Evolutionary conservation across 1,140 invertebrate genomes (phyloP).

Genomic region (Nixonia krombeini): DNA sequence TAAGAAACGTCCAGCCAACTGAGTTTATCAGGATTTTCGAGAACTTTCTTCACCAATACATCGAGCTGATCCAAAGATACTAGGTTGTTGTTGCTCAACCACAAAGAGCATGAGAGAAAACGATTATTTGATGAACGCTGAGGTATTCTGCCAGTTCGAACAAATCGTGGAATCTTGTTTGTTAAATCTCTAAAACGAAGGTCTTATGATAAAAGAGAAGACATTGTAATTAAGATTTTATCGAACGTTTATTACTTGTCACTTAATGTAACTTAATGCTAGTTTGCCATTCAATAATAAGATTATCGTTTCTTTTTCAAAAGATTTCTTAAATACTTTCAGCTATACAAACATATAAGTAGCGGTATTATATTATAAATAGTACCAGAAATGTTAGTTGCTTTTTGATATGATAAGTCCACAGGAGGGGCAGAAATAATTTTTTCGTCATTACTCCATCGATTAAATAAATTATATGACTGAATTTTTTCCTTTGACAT

Average conservation of each 20-base stretch:
- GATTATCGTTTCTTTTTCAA: too few species aligned
- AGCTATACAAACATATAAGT: too few species aligned
- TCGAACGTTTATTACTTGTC: too few species aligned
- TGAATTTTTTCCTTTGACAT: constrained; percentile 11
- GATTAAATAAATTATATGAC: constrained; percentile 23
- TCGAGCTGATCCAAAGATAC: constrained; percentile 61
- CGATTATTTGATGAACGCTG: constrained; percentile 56
- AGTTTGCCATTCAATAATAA: too few species aligned
- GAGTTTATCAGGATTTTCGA: constrained; percentile 65
- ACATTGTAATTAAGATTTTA: constrained; percentile 1
- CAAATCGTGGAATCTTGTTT: constrained; percentile 45
- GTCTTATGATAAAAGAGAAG: not conserved
- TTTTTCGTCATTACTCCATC: constrained; percentile 27
- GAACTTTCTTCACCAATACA: constrained; percentile 56
- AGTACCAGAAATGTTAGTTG: constrained; percentile 53
- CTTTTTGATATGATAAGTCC: constrained; percentile 62
- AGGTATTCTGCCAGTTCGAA: constrained; percentile 63
- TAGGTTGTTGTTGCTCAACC: constrained; percentile 73
- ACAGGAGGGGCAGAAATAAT: constrained; percentile 51
- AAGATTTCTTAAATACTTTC: too few species aligned
- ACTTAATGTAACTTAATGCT: too few species aligned
- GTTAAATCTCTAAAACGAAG: constrained; percentile 53
- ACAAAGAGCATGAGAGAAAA: constrained; percentile 70
- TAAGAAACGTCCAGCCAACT: constrained; percentile 74
- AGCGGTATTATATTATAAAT: too few species aligned